These are phyloP conservation scores for Pyrrhia umbra DNA, from an alignment of 2,888 invertebrate species.

Conservation along the genomic window DNA sequence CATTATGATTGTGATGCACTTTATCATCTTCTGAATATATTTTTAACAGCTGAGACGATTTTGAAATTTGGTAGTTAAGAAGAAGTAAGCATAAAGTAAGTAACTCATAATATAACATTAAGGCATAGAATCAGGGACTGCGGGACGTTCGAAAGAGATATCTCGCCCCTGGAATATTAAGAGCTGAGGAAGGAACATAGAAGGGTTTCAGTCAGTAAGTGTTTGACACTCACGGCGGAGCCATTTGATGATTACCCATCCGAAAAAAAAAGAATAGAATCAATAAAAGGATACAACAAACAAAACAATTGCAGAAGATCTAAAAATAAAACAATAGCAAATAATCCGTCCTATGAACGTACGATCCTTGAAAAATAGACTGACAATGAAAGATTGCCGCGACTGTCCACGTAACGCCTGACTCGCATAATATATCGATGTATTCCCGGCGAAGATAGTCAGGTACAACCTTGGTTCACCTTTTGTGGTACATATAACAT, in stretches of 20 bases:
- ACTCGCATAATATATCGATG: slow-evolving; percentile 57
- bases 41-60: too few relatives aligned
- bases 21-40: too few relatives aligned
- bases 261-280: slow-evolving; percentile 4
- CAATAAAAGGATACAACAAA: slow-evolving; percentile 7
- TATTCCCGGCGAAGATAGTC: slow-evolving; percentile 51
- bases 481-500: slow-evolving; percentile 59
- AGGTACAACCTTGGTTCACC: slow-evolving; percentile 52
- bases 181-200: too few relatives aligned
- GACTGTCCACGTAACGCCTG: slow-evolving; percentile 43
- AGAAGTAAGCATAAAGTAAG: too few relatives aligned
- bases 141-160: too few relatives aligned
- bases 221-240: too few relatives aligned
- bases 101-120: too few relatives aligned
- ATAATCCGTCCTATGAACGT: slow-evolving; percentile 45
- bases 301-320: slow-evolving; percentile 28
- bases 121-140: too few relatives aligned
- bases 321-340: slow-evolving; percentile 59
- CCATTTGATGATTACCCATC: neutral
- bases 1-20: too few relatives aligned
- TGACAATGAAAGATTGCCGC: slow-evolving; percentile 63
- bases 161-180: too few relatives aligned
- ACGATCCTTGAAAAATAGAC: slow-evolving; percentile 57
- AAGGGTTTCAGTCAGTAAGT: too few relatives aligned
- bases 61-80: too few relatives aligned